phyloP scores from a whole-genome alignment of 2,797 vertebrate species.

The Ctenochaetus hawaiiensis region DNA sequence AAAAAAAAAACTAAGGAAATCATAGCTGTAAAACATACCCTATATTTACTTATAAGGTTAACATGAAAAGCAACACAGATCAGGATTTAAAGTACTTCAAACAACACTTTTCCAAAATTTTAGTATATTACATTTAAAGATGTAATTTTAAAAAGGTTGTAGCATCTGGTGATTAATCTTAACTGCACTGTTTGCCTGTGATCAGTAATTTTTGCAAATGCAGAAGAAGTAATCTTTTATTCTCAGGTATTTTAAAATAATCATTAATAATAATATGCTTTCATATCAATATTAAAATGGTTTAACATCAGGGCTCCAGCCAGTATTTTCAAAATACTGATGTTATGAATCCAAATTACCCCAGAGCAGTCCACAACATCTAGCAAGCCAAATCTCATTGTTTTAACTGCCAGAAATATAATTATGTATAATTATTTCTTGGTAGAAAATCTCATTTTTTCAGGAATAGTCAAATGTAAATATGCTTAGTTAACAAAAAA shows the following conservation, averaged over 20 bases:
- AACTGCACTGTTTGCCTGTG: not conserved
- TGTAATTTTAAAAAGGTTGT: not conserved
- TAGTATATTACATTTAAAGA: not conserved
- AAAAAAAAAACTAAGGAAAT: not conserved
- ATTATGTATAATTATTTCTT: not conserved
- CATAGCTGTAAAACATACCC: not conserved
- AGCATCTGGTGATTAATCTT: not conserved
- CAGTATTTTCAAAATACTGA: not conserved
- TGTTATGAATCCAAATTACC: not conserved
- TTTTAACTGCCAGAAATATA: conserved; percentile 1
- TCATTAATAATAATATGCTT: not conserved
- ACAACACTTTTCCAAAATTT: not conserved
- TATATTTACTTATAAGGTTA: not conserved
- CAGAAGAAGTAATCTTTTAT: not conserved
- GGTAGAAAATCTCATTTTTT: not conserved
- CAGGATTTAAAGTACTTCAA: not conserved
- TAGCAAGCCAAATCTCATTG: not conserved
- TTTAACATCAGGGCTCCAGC: not conserved
- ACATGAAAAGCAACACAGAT: not conserved
- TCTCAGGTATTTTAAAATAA: conserved; percentile 3
- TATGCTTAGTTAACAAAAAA: not conserved
- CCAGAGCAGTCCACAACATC: no score
- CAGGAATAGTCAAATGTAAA: not conserved
- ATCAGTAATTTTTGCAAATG: not conserved
- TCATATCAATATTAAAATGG: not conserved